Base-by-base conservation (phyloP, 2,113 vertebrate genomes). In the Antennarius striatus region DNA sequence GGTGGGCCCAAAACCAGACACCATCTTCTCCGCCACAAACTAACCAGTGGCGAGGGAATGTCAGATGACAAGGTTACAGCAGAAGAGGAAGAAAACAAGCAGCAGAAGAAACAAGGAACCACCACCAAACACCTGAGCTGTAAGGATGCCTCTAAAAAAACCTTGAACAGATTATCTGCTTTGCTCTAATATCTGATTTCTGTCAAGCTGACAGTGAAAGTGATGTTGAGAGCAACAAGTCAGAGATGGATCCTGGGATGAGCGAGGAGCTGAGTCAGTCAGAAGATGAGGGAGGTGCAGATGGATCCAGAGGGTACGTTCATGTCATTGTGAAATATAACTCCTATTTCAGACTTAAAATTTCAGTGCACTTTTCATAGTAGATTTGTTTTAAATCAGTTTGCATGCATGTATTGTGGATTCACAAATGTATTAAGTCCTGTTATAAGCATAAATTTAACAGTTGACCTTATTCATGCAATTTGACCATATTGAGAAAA, bases 11-110 rank as follows among this genome's bases (percentile, higher is more conserved):
- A 77, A 50, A 91, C 92, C 60, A 93, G 94, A 22, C 98, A 99
- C 82, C 93, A 91, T 1, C 93, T 99, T 48, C 93, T 99, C 81
- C 88, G 93, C 39, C 93, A 93, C 72, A 96, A 95, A 67, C 89
- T 99, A 52, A 80, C 87, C 6, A 75, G 96, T 72, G 94, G 94
- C 68, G 94, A 97, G 0, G 90, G 81, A 39, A 85, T 91, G 8
- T 90, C 94, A 53, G 88, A 85, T 59, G 92, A 92, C 46, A 92
- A 93, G 50, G 91, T 15, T 2, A 43, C 51, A 1, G 56, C 92
- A 86, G 71, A 92, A 89, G 60, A 69, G 49, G 10, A 93, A 88
- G 69, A 76, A 85, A 68, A 81, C 77, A 80, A 90, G 63, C 69
- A 81, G 90, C 85, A 93, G 81, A 77, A 81, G 83, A 85, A 79